Evolutionary conservation across 2,888 invertebrate species (phyloP).

Genomic region (Lasioglossum lativentre): DNA sequence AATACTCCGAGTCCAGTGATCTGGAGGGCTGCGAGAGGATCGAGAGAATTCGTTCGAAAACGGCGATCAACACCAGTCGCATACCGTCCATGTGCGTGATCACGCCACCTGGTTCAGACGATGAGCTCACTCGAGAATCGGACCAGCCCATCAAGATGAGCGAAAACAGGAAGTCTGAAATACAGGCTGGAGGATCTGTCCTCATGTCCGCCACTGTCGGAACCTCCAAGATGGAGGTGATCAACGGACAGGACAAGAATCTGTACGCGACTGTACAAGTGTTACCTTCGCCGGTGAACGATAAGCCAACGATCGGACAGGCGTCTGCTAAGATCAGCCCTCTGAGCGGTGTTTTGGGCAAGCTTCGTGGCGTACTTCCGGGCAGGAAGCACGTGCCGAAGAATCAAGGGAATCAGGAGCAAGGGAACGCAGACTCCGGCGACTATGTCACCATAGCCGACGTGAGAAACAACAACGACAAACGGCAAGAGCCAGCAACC

Average conservation of each 20-base stretch:
- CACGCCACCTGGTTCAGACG: slow-evolving; percentile 94
- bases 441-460: slow-evolving; percentile 95
- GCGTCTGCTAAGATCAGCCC: slow-evolving; percentile 83
- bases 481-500: slow-evolving; percentile 77
- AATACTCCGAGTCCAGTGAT: slow-evolving; percentile 94
- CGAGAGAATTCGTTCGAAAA: slow-evolving; percentile 94
- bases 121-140: slow-evolving; percentile 88
- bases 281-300: slow-evolving; percentile 66
- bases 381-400: slow-evolving; percentile 77
- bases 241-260: slow-evolving; percentile 83
- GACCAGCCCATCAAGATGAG: slow-evolving; percentile 75
- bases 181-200: slow-evolving; percentile 74
- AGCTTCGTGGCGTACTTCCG: slow-evolving; percentile 86
- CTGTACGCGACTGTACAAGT: slow-evolving; percentile 82
- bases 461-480: slow-evolving; percentile 92
- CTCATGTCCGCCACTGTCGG: slow-evolving; percentile 83
- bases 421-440: slow-evolving; percentile 86
- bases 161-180: slow-evolving; percentile 62
- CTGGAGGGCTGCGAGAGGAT: slow-evolving; percentile 95
- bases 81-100: slow-evolving; percentile 97
- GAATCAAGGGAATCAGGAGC: slow-evolving; percentile 61
- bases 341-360: slow-evolving; percentile 90
- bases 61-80: slow-evolving; percentile 93
- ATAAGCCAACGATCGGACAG: slow-evolving; percentile 50
- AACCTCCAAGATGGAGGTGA: slow-evolving; percentile 83